Base-by-base conservation (phyloP, 2,797 vertebrate species). In the Nannoperca obscura region DNA sequence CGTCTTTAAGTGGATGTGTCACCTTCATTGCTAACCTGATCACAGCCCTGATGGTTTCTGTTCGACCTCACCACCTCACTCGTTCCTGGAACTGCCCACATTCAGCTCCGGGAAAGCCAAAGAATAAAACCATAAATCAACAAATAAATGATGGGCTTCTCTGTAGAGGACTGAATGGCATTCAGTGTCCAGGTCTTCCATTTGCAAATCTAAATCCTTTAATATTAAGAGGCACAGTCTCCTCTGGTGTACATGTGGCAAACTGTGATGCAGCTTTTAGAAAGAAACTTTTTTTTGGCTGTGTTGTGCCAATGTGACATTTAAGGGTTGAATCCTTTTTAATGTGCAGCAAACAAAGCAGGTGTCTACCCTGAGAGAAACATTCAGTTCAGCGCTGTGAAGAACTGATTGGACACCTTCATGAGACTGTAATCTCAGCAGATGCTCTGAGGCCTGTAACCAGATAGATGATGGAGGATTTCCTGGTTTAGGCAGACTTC, bases 1-100 rank as follows among this genome's bases (percentile, higher is more conserved):
- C 58, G 17, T 84, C 76, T 59, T 69, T 50, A 63, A 50, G 60
- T 46, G 67, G 75, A 82, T 80, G 66, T 88, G 86, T 93, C 89
- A 91, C 89, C 87, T 80, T 90, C 86, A 84, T 82, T 72, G 4
- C 46, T 72, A 84, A 88, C 79, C 80, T 32, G 70, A 87, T 83
- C 89, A 86, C 80, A 44, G 64, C 65, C 32, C 53, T 24, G 55
- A 42, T 32, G 73, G 36, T 71, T 67, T 54, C 76, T 42, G 78
- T 69, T 74, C 84, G 82, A 86, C 82, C 85, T 90, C 87, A 52
- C 69, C 2, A 22, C 78, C 85, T 90, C 87, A 22, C 57, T 36
- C 64, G n/a, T 91, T 92, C 80, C 86, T 81, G 88, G 84, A 91
- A 93, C 20, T 0, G 64, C 36, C 24, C 69, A 32, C 61, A n/a